Evolutionary conservation across 2,113 vertebrate species (phyloP).

Genomic region (Lates calcarifer): DNA sequence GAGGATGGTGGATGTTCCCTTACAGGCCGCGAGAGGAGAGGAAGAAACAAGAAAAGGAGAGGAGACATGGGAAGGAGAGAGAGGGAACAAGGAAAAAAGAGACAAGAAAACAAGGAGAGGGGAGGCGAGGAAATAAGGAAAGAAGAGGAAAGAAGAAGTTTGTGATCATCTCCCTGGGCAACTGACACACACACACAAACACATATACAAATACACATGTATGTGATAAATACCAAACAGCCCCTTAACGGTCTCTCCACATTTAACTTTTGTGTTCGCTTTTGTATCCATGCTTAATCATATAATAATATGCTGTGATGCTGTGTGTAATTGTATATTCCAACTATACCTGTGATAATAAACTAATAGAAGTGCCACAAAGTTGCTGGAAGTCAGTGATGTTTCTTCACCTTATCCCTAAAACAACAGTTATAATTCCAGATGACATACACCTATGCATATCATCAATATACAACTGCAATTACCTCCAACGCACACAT

Average conservation of each 20-base stretch:
- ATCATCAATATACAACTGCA: conserved; percentile 66
- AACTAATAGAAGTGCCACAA: conserved; percentile 38
- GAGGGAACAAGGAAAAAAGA: not conserved
- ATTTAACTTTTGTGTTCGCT: not conserved
- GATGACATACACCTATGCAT: conserved; percentile 71
- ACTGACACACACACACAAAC: no score
- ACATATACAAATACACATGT: no score
- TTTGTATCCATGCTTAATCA: not conserved
- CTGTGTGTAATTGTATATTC: not conserved
- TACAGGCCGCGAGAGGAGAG: conserved; percentile 46
- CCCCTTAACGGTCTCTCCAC: not conserved
- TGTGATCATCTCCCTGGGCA: no score
- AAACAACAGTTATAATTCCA: conserved; percentile 59
- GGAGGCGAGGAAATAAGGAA: not conserved
- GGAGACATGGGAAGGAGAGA: not conserved
- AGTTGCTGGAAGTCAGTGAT: conserved; percentile 8
- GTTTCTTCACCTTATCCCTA: no score
- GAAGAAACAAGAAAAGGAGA: not conserved
- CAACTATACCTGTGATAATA: not conserved
- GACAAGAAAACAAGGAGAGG: not conserved
- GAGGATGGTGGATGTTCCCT: conserved; percentile 80
- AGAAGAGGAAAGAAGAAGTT: not conserved
- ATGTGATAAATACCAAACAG: not conserved
- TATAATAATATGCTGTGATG: not conserved
- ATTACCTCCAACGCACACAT: conserved; percentile 65